Evolutionary conservation across 2,797 vertebrate species (phyloP).

Genomic region (Sebastes taczanowskii): DNA sequence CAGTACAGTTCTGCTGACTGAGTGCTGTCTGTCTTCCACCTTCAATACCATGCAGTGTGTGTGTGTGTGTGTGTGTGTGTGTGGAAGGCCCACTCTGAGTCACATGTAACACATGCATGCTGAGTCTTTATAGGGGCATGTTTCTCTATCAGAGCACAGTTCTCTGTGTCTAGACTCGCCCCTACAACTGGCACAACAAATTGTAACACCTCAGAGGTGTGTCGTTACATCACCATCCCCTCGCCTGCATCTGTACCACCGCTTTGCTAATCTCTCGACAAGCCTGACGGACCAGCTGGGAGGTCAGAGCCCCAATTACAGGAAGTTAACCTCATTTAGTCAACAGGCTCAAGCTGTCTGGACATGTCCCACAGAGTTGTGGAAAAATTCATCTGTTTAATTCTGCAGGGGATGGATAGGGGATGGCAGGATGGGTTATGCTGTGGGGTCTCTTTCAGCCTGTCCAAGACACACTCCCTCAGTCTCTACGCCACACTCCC

Average conservation of each 20-base stretch:
- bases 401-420: neutral
- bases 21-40: constrained; percentile 30
- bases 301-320: constrained; percentile 54
- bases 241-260: neutral
- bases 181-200: constrained; percentile 12
- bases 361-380: constrained; percentile 33
- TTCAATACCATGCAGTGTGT: constrained; percentile 6
- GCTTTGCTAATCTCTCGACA: constrained; percentile 20
- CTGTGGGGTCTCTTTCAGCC: neutral
- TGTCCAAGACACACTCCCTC: neutral
- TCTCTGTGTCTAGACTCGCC: constrained; percentile 40
- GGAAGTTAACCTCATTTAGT: constrained; percentile 53
- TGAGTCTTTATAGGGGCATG: neutral
- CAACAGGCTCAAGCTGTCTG: constrained; percentile 41
- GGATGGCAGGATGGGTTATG: neutral
- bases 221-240: constrained; percentile 1
- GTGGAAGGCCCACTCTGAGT: constrained; percentile 1
- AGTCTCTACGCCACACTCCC: neutral
- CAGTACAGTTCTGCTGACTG: constrained; percentile 34
- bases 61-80: neutral
- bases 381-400: neutral
- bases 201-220: constrained; percentile 15
- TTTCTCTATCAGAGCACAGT: constrained; percentile 1
- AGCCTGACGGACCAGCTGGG: constrained; percentile 25
- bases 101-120: constrained; percentile 22